Base-by-base conservation (phyloP, 2,797 vertebrate genomes). In the Miichthys miiuy region DNA sequence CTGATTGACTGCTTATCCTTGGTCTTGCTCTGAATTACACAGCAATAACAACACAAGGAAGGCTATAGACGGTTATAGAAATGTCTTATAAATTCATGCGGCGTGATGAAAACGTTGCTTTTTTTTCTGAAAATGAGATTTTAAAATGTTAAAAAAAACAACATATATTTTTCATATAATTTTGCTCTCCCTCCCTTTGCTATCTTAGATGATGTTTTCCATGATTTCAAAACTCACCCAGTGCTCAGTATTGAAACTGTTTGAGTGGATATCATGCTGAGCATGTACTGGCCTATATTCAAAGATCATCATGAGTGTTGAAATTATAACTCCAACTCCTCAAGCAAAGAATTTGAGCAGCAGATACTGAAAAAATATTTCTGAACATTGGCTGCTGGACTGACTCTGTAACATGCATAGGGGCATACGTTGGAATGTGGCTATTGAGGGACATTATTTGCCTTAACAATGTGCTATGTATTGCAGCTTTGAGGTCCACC, bases 251-350 rank as follows among this genome's bases (percentile, higher is more conserved):
- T 81, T 81, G 75, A 88, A 60, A 85, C 82, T 72, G 60, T 75
- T 72, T 58, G 72, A 78, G 78, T 86, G 85, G 81, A 91, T 90
- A 82, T 83, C 79, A 66, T 55, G 79, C 81, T 88, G 79, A 86
- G 86, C 56, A 67, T 58, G 77, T 79, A 56, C 54, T 88, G 88
- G 89, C 83, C 71, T 41, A 20, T 66, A 79, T 87, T 77, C 84
- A 93, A 89, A 91, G 79, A 94, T 89, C 83, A 89, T 87, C 82
- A 85, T 58, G 73, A 52, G 79, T 60, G 78, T 73, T 73, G 68
- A 91, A 90, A 91, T 91, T 54, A 90, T 87, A 77, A 94, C 7
- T 34, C 34, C 34, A 34, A 89, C 86, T 90, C 78, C 75, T 87
- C 81, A 80, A 88, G 88, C 60, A 77, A 81, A 50, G 77, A 85